Base-by-base conservation (phyloP, 2,797 vertebrate genomes). In the Enteromius radiatus region DNA sequence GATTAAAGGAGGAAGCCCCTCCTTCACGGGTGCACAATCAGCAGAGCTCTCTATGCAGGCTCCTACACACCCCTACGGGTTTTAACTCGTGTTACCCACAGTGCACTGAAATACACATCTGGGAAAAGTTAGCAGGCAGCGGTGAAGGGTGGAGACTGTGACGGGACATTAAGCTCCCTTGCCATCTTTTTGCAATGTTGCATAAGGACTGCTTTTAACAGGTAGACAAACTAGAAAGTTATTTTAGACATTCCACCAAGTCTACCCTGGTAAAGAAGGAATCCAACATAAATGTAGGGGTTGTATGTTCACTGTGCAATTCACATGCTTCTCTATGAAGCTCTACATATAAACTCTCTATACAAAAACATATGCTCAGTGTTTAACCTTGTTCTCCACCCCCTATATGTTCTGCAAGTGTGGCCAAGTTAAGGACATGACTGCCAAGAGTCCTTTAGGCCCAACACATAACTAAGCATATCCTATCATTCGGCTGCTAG, bases 11-110 rank as follows among this genome's bases (percentile, higher is more conserved):
- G 15, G 4, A 77, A 84, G 84, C 45, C 69, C 78, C 78, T 82
- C 77, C 77, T 82, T 28, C 4, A 76, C 54, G 64, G 49, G 70
- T 87, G 84, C 84, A 85, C 63, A 85, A 74, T 87, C 86, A 87
- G 84, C 86, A 87, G 52, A 76, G 75, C 41, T 75, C 59, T 82
- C 73, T 9, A 17, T 33, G 47, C 69, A 80, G 70, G 68, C 70
- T 74, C 56, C 67, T 74, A 74, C 73, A 61, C 76, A 76, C 61
- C 68, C 74, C 41, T 64, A 31, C 12, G n/a, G 41, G 41, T 80
- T 67, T 56, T 68, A 85, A 81, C 67, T 80, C 11, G 26, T 70
- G 47, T 63, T 77, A 82, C 74, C 79, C 78, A 63, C 52, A 61
- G 76, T 76, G 52, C 75, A 59, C 38, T 49, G 78, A 38, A 26